A percentile compares a stretch with the other conserved stretches of the same genome.
Evolutionary conservation across 2,113 vertebrate genomes (phyloP).

Genomic region (Platichthys flesus): DNA sequence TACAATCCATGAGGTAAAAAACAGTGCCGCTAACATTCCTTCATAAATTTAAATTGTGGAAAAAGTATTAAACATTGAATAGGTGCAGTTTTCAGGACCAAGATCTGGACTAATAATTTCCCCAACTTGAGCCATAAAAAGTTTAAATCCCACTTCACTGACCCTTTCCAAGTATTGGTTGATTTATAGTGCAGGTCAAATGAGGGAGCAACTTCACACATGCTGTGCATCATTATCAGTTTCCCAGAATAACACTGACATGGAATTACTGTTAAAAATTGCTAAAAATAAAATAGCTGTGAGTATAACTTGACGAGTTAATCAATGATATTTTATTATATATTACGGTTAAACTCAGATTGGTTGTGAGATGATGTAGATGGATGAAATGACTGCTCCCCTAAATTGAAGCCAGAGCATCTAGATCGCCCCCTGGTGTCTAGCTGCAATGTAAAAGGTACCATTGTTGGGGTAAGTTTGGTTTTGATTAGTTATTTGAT

Average conservation of each 20-base stretch:
- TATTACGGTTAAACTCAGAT: conserved; percentile 1
- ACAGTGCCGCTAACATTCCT: conserved; percentile 34
- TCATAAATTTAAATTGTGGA: conserved; percentile 32
- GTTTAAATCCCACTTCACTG: conserved; percentile 46
- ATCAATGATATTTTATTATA: conserved; percentile 6
- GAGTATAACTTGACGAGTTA: conserved; percentile 2
- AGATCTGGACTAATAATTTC: conserved; percentile 47
- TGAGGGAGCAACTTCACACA: conserved; percentile 58
- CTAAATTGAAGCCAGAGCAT: neutral
- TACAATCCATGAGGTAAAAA: conserved; percentile 30
- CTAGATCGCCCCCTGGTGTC: no score
- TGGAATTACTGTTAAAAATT: conserved; percentile 6
- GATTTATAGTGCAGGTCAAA: conserved; percentile 58
- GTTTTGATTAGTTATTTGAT: no score
- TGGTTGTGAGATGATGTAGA: no score
- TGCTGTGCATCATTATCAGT: conserved; percentile 52
- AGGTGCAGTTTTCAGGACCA: conserved; percentile 22
- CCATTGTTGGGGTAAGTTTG: no score
- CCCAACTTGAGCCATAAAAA: conserved; percentile 44
- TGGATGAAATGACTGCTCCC: no score
- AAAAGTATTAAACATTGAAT: conserved; percentile 30
- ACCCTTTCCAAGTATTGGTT: conserved; percentile 51
- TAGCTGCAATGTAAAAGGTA: no score
- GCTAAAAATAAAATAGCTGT: neutral
- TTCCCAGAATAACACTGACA: conserved; percentile 42